Percentiles rank a stretch among this genome's conserved stretches.
Evolutionary conservation across 2,113 vertebrate genomes (phyloP).

Genomic region (Myiagra hebetior): DNA sequence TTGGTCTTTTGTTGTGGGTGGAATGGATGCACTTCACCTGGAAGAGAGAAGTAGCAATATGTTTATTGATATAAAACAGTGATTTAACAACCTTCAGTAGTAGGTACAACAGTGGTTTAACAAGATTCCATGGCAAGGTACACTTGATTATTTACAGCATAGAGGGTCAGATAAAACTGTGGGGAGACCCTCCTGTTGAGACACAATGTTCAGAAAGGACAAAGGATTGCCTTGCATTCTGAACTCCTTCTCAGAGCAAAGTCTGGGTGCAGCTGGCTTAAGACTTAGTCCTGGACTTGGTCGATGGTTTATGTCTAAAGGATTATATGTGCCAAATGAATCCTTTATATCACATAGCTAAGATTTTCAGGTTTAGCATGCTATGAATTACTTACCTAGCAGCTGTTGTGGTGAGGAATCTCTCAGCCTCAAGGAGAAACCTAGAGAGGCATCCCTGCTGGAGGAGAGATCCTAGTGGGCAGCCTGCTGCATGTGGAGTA

Average conservation of each 20-base stretch:
- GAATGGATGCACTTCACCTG: neutral
- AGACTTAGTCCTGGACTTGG: neutral
- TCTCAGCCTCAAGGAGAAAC: neutral
- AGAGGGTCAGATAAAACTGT: neutral
- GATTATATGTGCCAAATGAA: neutral
- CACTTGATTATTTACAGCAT: neutral
- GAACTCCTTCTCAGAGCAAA: neutral
- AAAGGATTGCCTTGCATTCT: neutral
- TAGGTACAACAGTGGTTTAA: neutral
- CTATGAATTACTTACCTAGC: neutral
- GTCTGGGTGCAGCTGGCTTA: neutral
- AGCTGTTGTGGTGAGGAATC: neutral
- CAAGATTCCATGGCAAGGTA: neutral
- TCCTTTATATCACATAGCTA: neutral
- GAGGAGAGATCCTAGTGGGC: neutral
- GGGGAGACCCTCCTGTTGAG: neutral
- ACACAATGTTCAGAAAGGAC: neutral
- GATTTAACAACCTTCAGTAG: neutral
- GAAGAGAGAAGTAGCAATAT: neutral
- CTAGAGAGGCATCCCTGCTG: neutral
- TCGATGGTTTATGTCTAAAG: neutral
- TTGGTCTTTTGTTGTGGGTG: neutral
- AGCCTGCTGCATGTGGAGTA: neutral
- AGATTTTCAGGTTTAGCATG: neutral
- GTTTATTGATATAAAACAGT: neutral